Percentiles rank a stretch among this genome's conserved stretches.
These are phyloP conservation scores for Hipposideros armiger DNA, from an alignment of 2,113 vertebrate species.

Conservation along the genomic window DNA sequence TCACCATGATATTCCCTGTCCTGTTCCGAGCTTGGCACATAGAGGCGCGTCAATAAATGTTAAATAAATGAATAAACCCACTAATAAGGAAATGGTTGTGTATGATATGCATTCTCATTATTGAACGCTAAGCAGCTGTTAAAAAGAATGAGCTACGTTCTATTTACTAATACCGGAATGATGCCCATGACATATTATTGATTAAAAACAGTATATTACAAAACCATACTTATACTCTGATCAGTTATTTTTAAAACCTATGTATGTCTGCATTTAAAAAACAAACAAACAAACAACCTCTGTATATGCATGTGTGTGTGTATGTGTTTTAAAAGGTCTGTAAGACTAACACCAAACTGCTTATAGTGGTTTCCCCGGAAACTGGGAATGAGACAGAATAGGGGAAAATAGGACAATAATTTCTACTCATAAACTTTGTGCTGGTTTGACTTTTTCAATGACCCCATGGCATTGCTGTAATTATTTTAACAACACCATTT, in stretches of 20 bases:
- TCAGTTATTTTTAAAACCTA: background rate
- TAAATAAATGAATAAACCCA: background rate
- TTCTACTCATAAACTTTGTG: background rate
- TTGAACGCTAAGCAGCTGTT: background rate
- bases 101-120: background rate
- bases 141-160: background rate
- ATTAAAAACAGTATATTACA: background rate
- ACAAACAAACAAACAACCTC: too few relatives aligned
- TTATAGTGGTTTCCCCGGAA: background rate
- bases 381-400: background rate
- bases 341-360: background rate
- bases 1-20: background rate
- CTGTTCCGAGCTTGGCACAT: background rate
- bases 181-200: background rate
- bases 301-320: background rate
- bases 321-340: background rate
- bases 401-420: background rate
- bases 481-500: background rate
- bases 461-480: background rate
- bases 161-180: background rate
- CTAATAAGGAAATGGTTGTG: background rate
- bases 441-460: background rate
- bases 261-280: background rate
- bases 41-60: background rate
- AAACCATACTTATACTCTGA: background rate